Base-by-base conservation (phyloP, 1,140 invertebrate genomes). In the Caerostris extrusa region DNA sequence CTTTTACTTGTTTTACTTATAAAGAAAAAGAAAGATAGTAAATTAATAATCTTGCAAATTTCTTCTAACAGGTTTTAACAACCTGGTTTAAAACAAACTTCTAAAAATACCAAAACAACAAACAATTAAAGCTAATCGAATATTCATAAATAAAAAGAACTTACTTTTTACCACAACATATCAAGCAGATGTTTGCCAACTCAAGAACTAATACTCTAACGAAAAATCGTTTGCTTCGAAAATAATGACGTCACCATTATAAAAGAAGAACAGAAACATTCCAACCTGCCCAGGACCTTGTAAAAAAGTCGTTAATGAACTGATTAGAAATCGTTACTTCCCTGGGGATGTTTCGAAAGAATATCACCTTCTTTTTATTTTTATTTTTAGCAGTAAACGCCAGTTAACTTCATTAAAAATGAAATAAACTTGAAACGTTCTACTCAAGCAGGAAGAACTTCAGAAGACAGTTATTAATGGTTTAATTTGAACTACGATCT, bases 301-400 rank as follows among this genome's bases (percentile, higher is more conserved):
- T 10, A 57, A 83, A 83, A 83, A 83, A 82, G 55, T 83, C 82
- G 56, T 83, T 83, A 83, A 83, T 83, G 82, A 83, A 83, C 82
- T 53, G 82, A 83, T 83, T 83, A 83, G 82, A 56, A 83, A 56
- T 56, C 6, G 71, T 12, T 50, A 77, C 71, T 6, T 58, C 82
- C 82, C 55, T 58, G 55, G 56, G 82, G 55, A 7, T 6, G 12
- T 57, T 57, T 58, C 6, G 34, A 56, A 83, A 83, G n/a, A 83
- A 56, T 57, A 56, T 83, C 5, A 77, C 71, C 34, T 77, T 77
- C 50, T 77, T 50, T 77, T 77, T 64, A 64, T 2, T 64, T 64
- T 64, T 64, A 7, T 7, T 83, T 83, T 58, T 5, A 57, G 6
- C 82, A 57, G 17, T 57, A 77, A 77, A 77, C 53, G 71, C 71